These are phyloP conservation scores for Percopsis transmontana DNA, from an alignment of 2,113 vertebrate genomes.

Conservation along the genomic window DNA sequence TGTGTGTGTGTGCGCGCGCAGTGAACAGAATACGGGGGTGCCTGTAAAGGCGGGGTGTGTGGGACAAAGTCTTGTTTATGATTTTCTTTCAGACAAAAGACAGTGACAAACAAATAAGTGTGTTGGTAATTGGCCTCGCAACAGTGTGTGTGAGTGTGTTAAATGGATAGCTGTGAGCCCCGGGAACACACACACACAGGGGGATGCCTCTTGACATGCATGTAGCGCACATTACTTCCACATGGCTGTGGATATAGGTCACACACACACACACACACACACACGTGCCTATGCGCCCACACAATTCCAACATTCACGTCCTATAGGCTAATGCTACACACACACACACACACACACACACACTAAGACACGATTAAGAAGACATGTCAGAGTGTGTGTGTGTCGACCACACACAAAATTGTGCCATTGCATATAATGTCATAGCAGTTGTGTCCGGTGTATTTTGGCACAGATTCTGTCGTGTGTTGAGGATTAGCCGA, in stretches of 20 bases:
- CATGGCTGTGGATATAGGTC: constrained; percentile 73
- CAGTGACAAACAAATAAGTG: not conserved
- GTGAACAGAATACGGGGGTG: not conserved
- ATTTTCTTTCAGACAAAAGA: not conserved
- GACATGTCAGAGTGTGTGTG: too few relatives aligned
- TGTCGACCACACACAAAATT: too few relatives aligned
- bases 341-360: constrained; percentile 20
- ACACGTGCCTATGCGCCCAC: constrained; percentile 21
- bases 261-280: constrained; percentile 28
- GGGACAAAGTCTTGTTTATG: not conserved
- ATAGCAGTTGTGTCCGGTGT: too few relatives aligned
- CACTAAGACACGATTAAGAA: too few relatives aligned
- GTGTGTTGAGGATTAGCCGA: too few relatives aligned
- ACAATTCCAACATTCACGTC: constrained; percentile 18
- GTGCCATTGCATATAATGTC: too few relatives aligned
- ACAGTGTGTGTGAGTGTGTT: constrained; percentile 8
- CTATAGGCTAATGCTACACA: constrained; percentile 10
- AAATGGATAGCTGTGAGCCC: not conserved
- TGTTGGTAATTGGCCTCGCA: too few relatives aligned
- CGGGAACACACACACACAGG: not conserved
- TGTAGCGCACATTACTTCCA: constrained; percentile 62
- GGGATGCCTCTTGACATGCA: constrained; percentile 25
- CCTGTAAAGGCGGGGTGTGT: not conserved
- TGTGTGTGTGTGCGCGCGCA: not conserved
- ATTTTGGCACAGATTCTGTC: too few relatives aligned